Evolutionary conservation across 2,113 vertebrate genomes (phyloP), one percentile per base, ranked within the genome.

Genomic region (Proteles cristata): DNA sequence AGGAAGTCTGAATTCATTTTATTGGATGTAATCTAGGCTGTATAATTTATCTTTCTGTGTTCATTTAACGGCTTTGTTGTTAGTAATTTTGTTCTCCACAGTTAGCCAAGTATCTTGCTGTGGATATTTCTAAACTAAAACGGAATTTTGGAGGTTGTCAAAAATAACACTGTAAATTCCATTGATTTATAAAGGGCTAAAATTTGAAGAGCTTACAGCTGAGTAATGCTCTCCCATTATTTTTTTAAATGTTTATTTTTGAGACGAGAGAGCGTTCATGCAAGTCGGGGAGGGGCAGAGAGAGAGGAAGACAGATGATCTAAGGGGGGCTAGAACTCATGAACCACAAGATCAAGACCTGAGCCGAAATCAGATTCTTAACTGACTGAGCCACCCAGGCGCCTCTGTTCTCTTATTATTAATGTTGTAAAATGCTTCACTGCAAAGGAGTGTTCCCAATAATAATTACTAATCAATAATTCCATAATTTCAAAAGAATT

Each of bases 1-100:
- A 97, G 97, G 97, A 98, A 97, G 93, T 92, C 98, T 96, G 96
- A 98, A 94, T 97, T 97, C 84, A 31, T 98, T 97, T 98, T 97
- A 97, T 48, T 97, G 39, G 93, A 85, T 97, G 63, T 69, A 61
- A 93, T 97, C 68, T 85, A 91, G 89, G 68, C 93, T 92, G 65
- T 95, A 81, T 96, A 97, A 97, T 97, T 96, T 97, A 97, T 94
- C 88, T 81, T 93, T 12, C 21, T 95, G 76, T 95, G 85, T 96
- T 94, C 92, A 89, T 82, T 93, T 94, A 97, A 83, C 11, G 2
- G 83, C 85, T 95, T 95, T 86, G 86, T 96, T 94, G 96, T 96
- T 95, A 61, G 94, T 94, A 86, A 97, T 97, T 97, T 96, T 97
- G 77, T 90, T 96, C 96, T 97, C 97, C 90, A 85, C 96, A 96